These are phyloP conservation scores for Tyto alba DNA, from an alignment of 2,113 vertebrate species.

Conservation along the genomic window DNA sequence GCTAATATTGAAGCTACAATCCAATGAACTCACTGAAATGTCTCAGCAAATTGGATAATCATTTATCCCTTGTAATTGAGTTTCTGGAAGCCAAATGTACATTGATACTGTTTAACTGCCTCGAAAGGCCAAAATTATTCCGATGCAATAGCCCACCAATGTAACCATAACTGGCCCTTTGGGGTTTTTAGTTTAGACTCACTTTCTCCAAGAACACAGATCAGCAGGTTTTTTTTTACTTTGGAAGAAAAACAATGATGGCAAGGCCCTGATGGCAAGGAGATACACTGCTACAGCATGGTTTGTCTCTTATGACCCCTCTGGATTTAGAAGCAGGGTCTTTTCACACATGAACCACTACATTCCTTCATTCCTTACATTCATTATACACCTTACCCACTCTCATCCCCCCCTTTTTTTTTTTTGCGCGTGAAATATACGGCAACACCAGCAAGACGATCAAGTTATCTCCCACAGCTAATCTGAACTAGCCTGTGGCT, in stretches of 20 bases:
- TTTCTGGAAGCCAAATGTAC: conserved; percentile 28
- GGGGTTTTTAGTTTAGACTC: not conserved
- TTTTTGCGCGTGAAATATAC: not conserved
- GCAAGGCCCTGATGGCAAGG: not conserved
- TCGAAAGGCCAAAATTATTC: conserved; percentile 24
- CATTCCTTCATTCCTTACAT: not conserved
- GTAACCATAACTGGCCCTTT: not conserved
- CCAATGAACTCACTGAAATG: not conserved
- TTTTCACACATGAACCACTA: not conserved
- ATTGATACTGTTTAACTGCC: conserved; percentile 1
- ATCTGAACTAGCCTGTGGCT: not conserved
- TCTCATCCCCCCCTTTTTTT: not conserved
- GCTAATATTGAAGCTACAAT: conserved; percentile 9
- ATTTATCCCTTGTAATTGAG: conserved; percentile 40
- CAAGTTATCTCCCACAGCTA: not conserved
- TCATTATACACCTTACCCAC: not conserved
- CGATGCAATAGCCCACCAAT: not conserved
- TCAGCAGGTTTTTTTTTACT: not conserved
- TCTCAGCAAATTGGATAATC: conserved; percentile 36
- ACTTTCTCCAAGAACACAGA: not conserved
- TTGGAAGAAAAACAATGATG: not conserved
- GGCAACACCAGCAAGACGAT: not conserved
- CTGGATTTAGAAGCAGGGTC: not conserved
- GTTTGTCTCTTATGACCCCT: not conserved
- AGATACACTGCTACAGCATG: not conserved